These are phyloP conservation scores for Thamnophis elegans DNA, from an alignment of 2,797 vertebrate species.

Conservation along the genomic window DNA sequence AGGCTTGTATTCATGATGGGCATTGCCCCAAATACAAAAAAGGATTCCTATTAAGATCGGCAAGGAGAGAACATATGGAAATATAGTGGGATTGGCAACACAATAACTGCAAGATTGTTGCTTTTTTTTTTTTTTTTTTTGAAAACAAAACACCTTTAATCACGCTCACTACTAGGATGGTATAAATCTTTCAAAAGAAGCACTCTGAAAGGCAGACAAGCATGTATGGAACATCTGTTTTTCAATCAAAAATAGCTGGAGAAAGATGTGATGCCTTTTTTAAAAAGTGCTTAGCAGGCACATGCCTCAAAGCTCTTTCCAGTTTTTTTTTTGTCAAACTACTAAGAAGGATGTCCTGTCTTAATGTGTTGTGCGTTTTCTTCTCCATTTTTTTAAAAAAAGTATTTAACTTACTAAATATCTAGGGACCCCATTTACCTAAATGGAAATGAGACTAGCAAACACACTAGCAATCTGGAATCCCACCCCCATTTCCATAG, in stretches of 20 bases:
- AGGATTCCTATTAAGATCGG: background rate
- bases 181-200: background rate
- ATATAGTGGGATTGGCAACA: background rate
- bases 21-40: background rate
- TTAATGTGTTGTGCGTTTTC: background rate
- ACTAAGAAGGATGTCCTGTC: background rate
- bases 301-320: background rate
- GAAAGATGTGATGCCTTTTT: background rate
- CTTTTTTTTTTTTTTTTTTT: too few relatives aligned
- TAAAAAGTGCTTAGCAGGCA: background rate
- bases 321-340: background rate
- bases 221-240: background rate
- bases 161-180: background rate
- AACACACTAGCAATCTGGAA: background rate
- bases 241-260: background rate
- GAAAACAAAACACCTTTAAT: background rate
- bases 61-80: background rate
- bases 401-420: background rate
- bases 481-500: background rate
- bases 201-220: background rate
- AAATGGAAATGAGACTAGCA: background rate
- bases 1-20: background rate
- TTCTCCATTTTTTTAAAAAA: background rate
- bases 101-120: background rate
- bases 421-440: background rate